Evolutionary conservation across 2,113 vertebrate species (phyloP), one percentile per base, ranked within the genome.

Genomic region (Barbus barbus): DNA sequence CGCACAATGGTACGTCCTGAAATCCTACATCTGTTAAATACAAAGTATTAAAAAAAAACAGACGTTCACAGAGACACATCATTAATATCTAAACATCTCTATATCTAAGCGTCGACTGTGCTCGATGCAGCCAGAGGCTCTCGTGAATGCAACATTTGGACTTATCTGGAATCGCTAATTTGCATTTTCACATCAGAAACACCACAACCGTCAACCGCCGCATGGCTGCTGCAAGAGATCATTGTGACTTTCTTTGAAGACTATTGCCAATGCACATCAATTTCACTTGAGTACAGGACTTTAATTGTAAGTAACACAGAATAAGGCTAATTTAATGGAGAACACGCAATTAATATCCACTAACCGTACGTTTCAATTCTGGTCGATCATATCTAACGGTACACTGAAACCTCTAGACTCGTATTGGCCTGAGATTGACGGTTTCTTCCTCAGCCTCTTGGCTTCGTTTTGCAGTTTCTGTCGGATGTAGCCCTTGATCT

Each of bases 391-490:
- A 75, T 87, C 84, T 75, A 83, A 73, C 2, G 63, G 38, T 36
- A 87, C 36, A 79, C 58, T 83, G 33, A 69, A 56, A 84, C 60
- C 82, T 74, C 83, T 87, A 69, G 86, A 81, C 31, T 89, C 84
- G 8, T 71, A 82, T 82, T 79, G 58, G 18, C 48, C 82, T 38
- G 86, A 78, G 26, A 84, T 65, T 67, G 77, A 75, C 3, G 90
- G 90, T 78, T 89, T 90, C 87, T 90, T 90, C 71, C 91, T 85
- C 83, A 92, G 83, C 58, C 91, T 71, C 86, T 92, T 92, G 63
- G 90, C 87, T 86, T 92, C 91, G 5, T 92, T 92, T 85, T 92
- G 91, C 14, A 92, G 90, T 84, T 92, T 92, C 87, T 92, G 91
- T 14, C 91, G 89, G 83, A 92, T 91, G 87, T 92, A 92, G 85